These are phyloP conservation scores for Cephalotes varians DNA, from an alignment of 2,888 invertebrate genomes.

Conservation along the genomic window DNA sequence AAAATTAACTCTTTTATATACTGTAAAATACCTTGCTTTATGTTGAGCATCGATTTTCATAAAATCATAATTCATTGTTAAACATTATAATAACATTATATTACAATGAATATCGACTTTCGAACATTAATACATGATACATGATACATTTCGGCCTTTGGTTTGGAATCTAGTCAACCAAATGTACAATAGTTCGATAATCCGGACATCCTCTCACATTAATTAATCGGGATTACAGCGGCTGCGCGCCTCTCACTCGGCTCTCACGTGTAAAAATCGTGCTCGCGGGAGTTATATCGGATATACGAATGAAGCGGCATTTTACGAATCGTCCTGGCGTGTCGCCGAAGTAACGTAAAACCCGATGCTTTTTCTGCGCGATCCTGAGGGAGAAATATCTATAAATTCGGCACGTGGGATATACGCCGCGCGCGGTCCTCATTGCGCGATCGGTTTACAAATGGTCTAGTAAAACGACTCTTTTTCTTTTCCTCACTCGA, in stretches of 20 bases:
- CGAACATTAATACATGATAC: neutral
- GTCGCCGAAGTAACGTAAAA: slow-evolving; percentile 26
- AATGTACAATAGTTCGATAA: slow-evolving; percentile 18
- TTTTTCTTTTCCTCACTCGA: neutral
- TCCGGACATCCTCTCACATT: slow-evolving; percentile 16
- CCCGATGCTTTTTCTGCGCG: neutral
- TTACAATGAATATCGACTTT: neutral
- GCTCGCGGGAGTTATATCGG: slow-evolving; percentile 19
- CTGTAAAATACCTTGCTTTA: neutral
- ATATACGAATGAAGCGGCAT: neutral
- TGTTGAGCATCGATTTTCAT: neutral
- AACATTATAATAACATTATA: neutral
- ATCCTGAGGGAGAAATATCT: slow-evolving; percentile 26
- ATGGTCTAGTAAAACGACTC: slow-evolving; percentile 16
- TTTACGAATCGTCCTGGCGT: neutral
- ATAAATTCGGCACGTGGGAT: slow-evolving; percentile 29
- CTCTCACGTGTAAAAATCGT: slow-evolving; percentile 30
- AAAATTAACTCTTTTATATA: neutral
- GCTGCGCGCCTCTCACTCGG: neutral
- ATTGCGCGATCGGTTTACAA: slow-evolving; percentile 20
- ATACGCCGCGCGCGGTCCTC: neutral
- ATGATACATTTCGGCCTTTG: neutral
- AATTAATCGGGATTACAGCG: slow-evolving; percentile 31
- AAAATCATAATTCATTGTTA: neutral
- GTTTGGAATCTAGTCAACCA: slow-evolving; percentile 5